Evolutionary conservation across 2,797 vertebrate species (phyloP).

Genomic region (Mus caroli): DNA sequence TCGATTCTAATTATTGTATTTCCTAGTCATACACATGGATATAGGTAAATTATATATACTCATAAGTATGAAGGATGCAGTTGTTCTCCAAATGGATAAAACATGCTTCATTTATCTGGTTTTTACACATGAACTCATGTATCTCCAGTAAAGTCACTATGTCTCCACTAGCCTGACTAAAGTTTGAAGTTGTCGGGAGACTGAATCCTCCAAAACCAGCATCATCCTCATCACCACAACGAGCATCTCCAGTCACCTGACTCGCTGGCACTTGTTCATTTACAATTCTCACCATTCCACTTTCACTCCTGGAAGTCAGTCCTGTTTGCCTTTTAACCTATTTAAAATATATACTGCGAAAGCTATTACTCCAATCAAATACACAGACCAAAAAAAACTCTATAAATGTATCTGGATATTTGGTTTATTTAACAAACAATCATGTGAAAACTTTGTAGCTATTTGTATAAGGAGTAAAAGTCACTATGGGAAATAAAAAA

Average conservation of each 20-base stretch:
- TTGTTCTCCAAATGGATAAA: background rate
- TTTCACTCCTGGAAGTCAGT: background rate
- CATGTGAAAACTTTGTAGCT: background rate
- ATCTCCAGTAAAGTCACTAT: background rate
- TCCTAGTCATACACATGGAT: background rate
- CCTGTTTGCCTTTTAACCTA: background rate
- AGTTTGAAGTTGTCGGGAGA: background rate
- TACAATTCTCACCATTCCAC: background rate
- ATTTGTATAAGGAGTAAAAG: background rate
- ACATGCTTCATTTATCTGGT: background rate
- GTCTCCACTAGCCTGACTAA: background rate
- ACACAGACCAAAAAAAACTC: background rate
- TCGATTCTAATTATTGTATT: background rate
- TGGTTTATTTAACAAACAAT: constrained; percentile 24
- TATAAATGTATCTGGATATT: background rate
- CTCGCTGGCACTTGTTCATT: background rate
- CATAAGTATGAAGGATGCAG: background rate
- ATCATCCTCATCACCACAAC: background rate
- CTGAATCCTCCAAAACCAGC: background rate
- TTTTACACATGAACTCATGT: background rate
- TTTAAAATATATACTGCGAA: background rate
- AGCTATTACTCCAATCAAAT: background rate
- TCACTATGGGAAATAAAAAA: background rate
- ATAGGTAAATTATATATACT: too few species aligned
- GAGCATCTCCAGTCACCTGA: background rate